Evolutionary conservation across 2,888 invertebrate genomes (phyloP).

Genomic region (Stratiomys singularior): DNA sequence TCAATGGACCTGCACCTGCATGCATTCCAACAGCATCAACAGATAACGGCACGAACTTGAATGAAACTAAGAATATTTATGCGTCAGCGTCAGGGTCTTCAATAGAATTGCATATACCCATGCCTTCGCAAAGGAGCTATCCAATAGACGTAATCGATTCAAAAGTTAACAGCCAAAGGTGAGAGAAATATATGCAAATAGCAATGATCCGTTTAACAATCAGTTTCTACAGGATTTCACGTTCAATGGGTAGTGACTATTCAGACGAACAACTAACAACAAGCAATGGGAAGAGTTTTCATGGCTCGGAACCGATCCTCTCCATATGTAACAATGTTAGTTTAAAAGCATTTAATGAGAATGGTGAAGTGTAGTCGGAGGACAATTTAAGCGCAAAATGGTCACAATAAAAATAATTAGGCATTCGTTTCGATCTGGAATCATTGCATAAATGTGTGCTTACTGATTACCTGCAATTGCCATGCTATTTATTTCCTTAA

Average conservation of each 20-base stretch:
- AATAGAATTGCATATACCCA: conserved; percentile 60
- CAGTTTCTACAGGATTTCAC: conserved; percentile 50
- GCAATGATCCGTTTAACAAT: background rate
- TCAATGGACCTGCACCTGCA: conserved; percentile 52
- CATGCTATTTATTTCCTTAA: too few relatives aligned
- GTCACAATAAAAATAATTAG: too few relatives aligned
- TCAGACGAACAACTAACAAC: conserved; percentile 58
- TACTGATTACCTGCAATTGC: too few relatives aligned
- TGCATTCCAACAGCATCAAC: conserved; percentile 1
- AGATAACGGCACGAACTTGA: conserved; percentile 8
- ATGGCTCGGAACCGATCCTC: conserved; percentile 53
- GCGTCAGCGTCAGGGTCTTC: conserved; percentile 61
- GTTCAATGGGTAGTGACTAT: conserved; percentile 64
- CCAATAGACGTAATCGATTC: conserved; percentile 44
- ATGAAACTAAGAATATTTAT: conserved; percentile 4
- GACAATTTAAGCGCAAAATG: too few relatives aligned
- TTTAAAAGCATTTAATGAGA: conserved; percentile 35
- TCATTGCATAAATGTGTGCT: too few relatives aligned
- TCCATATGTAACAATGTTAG: conserved; percentile 13
- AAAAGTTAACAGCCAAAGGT: conserved; percentile 48
- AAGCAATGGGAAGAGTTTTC: conserved; percentile 45
- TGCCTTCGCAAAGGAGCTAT: conserved; percentile 52
- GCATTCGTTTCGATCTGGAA: too few relatives aligned
- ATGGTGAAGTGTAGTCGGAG: conserved; percentile 21
- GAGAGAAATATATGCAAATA: background rate